A percentile compares a stretch with the other conserved stretches of the same genome.
These are phyloP conservation scores for Isurus oxyrinchus DNA, from an alignment of 2,113 vertebrate genomes.

Conservation along the genomic window DNA sequence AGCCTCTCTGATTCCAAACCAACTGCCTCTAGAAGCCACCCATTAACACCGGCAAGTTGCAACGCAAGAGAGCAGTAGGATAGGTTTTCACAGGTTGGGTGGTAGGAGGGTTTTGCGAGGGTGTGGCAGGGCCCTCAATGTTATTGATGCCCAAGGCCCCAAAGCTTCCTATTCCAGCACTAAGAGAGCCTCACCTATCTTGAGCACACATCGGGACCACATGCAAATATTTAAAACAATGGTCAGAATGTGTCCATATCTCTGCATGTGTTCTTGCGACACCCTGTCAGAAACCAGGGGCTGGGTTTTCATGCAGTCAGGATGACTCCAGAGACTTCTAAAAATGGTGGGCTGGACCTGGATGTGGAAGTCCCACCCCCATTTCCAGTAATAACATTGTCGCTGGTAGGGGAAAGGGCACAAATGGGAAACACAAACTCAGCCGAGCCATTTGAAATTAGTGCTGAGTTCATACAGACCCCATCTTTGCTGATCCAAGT, in stretches of 20 bases:
- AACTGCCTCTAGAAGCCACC: neutral
- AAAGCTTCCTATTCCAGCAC: neutral
- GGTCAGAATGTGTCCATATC: neutral
- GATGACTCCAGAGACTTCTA: too few species aligned
- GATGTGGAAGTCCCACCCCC: neutral
- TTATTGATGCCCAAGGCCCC: neutral
- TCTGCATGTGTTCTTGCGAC: neutral
- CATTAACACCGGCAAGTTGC: neutral
- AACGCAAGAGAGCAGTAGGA: neutral
- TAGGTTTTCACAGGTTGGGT: neutral
- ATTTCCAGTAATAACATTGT: neutral
- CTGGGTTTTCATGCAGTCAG: neutral
- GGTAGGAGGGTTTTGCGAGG: neutral
- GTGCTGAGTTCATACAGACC: neutral
- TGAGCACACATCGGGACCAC: neutral
- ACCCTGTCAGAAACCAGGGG: neutral
- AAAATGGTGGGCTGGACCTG: neutral
- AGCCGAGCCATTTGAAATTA: neutral
- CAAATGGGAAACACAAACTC: neutral
- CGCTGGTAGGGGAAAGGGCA: neutral
- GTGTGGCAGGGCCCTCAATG: neutral
- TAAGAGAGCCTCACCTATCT: neutral
- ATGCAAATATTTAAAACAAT: neutral
- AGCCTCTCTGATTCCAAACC: neutral
- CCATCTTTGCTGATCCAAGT: neutral